Evolutionary conservation across 1,140 invertebrate genomes (phyloP), one percentile per base, ranked within the genome.

Genomic region (Lordiphosa clarofinis): DNA sequence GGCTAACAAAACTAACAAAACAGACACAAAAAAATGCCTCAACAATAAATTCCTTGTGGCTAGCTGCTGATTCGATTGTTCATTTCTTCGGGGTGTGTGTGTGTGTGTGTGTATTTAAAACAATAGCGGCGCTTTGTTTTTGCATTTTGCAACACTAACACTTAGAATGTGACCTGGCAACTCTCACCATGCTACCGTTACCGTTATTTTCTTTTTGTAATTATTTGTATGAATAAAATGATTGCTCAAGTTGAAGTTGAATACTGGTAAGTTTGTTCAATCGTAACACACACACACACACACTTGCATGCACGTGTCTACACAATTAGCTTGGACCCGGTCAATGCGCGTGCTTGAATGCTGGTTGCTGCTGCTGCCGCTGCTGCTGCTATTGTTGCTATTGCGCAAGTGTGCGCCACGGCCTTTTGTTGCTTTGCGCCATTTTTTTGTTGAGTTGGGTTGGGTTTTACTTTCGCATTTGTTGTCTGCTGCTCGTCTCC

Each of bases 31-130:
- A 78, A 73, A 69, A 70, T 84, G 64, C 73, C 78, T 73, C 78
- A 82, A 82, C 78, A 82, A 76, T 64, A 73, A 82, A 82, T 84
- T 82, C 64, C 76, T 82, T 82, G 76, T 84, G 78, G 59, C 60
- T 43, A 62, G 38, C 57, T 57, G 40, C 57, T 31, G 53, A 31
- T 31, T 31, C 7, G 4, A 42, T 12, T 49, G 47, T 48, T 13
- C 15, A 13, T 8, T 19, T 50, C n/a, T 31, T 4, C 11, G 12
- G 13, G 13, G 10, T n/a, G n/a, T n/a, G 11, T n/a, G 13, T 21
- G 19, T 38, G 12, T 36, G 19, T 33, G 36, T 36, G 11, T 53
- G 10, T 33, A 6, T 36, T 40, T 4, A 37, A 24, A 68, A 76
- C 67, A 82, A 72, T 68, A 66, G 76, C 46, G 43, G 11, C 56